Conservation (phyloP, 2,113 vertebrate genomes). For the Tursiops truncatus region DNA sequence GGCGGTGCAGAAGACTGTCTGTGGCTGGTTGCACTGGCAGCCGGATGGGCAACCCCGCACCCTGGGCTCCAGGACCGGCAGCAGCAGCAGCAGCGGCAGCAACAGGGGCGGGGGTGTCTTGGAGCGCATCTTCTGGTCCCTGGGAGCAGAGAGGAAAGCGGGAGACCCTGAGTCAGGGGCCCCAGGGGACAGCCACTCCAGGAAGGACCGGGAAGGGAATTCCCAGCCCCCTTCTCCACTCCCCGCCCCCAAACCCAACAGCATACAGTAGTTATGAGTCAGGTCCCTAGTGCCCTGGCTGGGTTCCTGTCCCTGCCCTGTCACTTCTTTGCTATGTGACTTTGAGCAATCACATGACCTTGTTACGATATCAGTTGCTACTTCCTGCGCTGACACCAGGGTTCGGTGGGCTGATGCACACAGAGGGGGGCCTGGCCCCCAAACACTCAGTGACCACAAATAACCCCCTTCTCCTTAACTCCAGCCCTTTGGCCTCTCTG, state of each 20-base stretch:
- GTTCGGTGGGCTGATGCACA: neutral
- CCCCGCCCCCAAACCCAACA: neutral
- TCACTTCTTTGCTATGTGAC: neutral
- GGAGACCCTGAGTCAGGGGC: neutral
- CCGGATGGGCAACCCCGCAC: constrained; percentile 79
- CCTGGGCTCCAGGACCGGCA: neutral
- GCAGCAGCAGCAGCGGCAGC: constrained; percentile 65
- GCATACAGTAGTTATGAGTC: constrained; percentile 19
- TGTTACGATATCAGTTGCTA: neutral
- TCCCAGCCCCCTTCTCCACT: neutral
- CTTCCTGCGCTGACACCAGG: neutral
- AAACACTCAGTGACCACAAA: neutral
- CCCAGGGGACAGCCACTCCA: neutral
- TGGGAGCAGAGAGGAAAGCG: constrained; percentile 10
- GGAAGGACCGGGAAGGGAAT: neutral
- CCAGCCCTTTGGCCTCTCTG: neutral
- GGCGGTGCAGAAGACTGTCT: constrained; percentile 83
- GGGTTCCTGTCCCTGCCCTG: neutral
- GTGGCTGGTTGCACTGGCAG: constrained; percentile 85
- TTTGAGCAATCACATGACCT: neutral
- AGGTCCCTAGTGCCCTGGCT: neutral
- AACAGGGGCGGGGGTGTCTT: neutral
- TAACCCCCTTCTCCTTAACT: neutral
- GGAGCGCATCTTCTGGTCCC: constrained; percentile 68
- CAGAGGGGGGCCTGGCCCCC: neutral